Conservation (phyloP, 2,888 invertebrate species). For the Camponotus fellah region DNA sequence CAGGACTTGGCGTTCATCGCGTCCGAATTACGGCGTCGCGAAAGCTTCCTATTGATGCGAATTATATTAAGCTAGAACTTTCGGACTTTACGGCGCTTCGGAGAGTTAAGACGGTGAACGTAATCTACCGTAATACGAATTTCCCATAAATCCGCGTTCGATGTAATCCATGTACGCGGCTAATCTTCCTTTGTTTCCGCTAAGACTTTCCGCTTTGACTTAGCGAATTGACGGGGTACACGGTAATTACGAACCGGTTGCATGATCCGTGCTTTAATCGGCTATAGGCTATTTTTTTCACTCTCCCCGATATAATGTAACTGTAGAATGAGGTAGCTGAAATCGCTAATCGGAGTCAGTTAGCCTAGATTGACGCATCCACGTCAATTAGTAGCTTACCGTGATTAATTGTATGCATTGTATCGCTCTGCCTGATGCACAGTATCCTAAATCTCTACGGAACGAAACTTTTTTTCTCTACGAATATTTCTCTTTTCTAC, state of each 20-base stretch:
- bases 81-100: slow-evolving; percentile 18
- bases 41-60: slow-evolving; percentile 31
- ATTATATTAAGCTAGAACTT: slow-evolving; percentile 45
- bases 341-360: slow-evolving; percentile 48
- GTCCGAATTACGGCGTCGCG: slow-evolving; percentile 6
- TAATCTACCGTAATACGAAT: slow-evolving; percentile 42
- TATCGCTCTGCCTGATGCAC: not conserved
- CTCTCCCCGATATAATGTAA: not conserved
- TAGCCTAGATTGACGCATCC: slow-evolving; percentile 34
- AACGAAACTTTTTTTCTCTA: not conserved
- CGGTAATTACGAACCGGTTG: slow-evolving; percentile 27
- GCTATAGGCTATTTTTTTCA: slow-evolving; percentile 34
- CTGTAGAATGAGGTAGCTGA: slow-evolving; percentile 35
- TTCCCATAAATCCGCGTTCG: slow-evolving; percentile 37
- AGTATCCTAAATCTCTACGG: not conserved
- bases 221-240: slow-evolving; percentile 11
- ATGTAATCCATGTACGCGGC: slow-evolving; percentile 24
- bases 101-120: slow-evolving; percentile 29
- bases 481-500: not conserved
- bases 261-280: slow-evolving; percentile 39
- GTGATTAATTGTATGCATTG: slow-evolving; percentile 23
- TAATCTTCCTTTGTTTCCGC: slow-evolving; percentile 49
- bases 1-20: slow-evolving; percentile 27
- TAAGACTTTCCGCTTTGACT: slow-evolving; percentile 24
- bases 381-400: slow-evolving; percentile 37